phyloP scores from a whole-genome alignment of 2,797 vertebrate species.

The Champsocephalus gunnari region DNA sequence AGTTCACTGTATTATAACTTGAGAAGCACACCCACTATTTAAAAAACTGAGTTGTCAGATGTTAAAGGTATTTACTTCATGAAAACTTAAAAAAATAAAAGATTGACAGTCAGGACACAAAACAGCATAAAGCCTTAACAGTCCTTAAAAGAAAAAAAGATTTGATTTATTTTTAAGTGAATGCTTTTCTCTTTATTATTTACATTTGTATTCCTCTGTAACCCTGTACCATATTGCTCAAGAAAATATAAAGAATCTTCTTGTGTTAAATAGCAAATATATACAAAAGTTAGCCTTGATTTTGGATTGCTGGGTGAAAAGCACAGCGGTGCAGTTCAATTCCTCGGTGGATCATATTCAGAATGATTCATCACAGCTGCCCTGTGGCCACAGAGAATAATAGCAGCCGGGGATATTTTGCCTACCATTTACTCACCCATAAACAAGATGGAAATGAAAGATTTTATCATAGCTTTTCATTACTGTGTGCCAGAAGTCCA shows the following conservation, averaged over 20 bases:
- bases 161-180: constrained; percentile 3
- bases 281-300: constrained; percentile 26
- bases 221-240: neutral
- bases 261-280: constrained; percentile 17
- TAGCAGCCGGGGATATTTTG: constrained; percentile 76
- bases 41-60: neutral
- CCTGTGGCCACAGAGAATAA: constrained; percentile 75
- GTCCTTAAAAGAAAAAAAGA: neutral
- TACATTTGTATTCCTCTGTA: neutral
- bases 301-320: constrained; percentile 41
- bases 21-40: neutral
- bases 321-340: constrained; percentile 48
- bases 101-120: neutral
- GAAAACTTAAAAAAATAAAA: neutral
- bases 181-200: constrained; percentile 6
- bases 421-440: constrained; percentile 75
- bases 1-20: neutral
- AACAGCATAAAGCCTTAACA: neutral
- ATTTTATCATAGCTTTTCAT: constrained; percentile 86
- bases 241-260: constrained; percentile 19
- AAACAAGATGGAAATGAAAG: constrained; percentile 84
- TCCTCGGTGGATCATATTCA: constrained; percentile 73
- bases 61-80: neutral
- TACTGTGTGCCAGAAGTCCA: constrained; percentile 80
- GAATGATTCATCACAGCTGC: constrained; percentile 79